phyloP scores from a whole-genome alignment of 2,888 invertebrate species.

The Spatulosminthurus flaviceps region DNA sequence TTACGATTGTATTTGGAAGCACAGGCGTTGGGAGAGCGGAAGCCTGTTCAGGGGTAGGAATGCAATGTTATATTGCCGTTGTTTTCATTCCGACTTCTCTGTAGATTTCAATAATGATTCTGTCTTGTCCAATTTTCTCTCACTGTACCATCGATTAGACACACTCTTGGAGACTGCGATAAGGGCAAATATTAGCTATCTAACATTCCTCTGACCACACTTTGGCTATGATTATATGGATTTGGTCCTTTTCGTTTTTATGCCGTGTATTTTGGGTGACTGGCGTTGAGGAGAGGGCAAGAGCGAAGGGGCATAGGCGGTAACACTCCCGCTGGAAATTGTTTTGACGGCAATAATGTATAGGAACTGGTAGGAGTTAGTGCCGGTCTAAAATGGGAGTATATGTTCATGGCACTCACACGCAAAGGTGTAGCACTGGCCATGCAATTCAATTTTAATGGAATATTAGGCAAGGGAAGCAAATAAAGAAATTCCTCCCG shows the following conservation, averaged over 20 bases:
- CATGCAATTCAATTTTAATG: conserved; percentile 22
- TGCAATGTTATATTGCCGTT: conserved; percentile 6
- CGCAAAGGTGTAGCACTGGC: conserved; percentile 30
- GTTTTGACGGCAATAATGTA: neutral
- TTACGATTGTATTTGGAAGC: no score
- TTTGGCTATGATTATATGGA: neutral
- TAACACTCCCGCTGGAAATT: neutral
- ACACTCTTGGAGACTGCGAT: conserved; percentile 32
- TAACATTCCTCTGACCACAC: conserved; percentile 28
- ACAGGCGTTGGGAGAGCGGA: no score
- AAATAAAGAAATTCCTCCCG: conserved; percentile 10
- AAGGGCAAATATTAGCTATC: conserved; percentile 35
- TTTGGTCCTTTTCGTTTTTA: conserved; percentile 30
- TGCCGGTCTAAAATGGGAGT: no score
- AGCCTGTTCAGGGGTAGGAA: conserved; percentile 9
- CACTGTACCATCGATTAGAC: conserved; percentile 46
- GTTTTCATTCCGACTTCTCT: conserved; percentile 9
- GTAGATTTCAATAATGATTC: conserved; percentile 50
- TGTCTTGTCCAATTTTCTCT: conserved; percentile 45
- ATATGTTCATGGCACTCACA: neutral
- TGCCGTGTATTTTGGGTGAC: neutral
- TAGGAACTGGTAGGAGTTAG: no score
- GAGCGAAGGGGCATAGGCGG: neutral
- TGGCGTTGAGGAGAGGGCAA: neutral
- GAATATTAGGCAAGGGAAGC: conserved; percentile 4